Evolutionary conservation across 2,888 invertebrate genomes (phyloP).

Genomic region (Gari tellinella): DNA sequence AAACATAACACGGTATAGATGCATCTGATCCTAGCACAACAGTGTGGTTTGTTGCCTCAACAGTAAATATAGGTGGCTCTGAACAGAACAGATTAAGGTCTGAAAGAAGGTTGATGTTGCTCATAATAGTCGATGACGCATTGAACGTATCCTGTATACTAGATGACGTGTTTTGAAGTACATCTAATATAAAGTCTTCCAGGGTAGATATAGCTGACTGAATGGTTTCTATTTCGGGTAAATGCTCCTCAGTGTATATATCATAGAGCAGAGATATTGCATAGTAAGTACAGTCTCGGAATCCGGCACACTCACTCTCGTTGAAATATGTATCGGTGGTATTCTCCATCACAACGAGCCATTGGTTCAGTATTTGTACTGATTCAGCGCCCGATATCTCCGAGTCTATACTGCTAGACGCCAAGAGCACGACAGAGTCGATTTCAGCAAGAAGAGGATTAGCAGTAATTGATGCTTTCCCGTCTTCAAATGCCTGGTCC

Average conservation of each 20-base stretch:
- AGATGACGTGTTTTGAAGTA: slow-evolving; percentile 26
- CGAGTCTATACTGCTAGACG: slow-evolving; percentile 5
- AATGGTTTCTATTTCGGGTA: slow-evolving; percentile 22
- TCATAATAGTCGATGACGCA: not conserved
- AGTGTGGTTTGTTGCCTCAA: slow-evolving; percentile 13
- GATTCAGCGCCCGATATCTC: slow-evolving; percentile 6
- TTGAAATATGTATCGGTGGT: slow-evolving; percentile 23
- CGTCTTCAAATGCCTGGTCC: slow-evolving; percentile 14
- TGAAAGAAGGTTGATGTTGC: slow-evolving; percentile 1
- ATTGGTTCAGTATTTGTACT: slow-evolving; percentile 25
- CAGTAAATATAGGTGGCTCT: slow-evolving; percentile 15
- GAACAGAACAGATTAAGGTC: slow-evolving; percentile 39
- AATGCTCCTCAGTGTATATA: slow-evolving; percentile 27
- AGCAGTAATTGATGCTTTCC: slow-evolving; percentile 1
- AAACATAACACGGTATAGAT: slow-evolving; percentile 19
- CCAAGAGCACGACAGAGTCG: not conserved
- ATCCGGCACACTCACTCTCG: slow-evolving; percentile 27
- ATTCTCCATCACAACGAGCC: slow-evolving; percentile 46
- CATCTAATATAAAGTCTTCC: slow-evolving; percentile 30
- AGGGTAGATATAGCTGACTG: slow-evolving; percentile 17
- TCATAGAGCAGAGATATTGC: slow-evolving; percentile 34
- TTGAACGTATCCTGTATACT: slow-evolving; percentile 5
- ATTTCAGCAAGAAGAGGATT: slow-evolving; percentile 9
- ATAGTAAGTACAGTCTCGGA: slow-evolving; percentile 43
- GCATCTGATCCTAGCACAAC: slow-evolving; percentile 16